Evolutionary conservation across 2,888 invertebrate species (phyloP).

Genomic region (Tachina lurida): DNA sequence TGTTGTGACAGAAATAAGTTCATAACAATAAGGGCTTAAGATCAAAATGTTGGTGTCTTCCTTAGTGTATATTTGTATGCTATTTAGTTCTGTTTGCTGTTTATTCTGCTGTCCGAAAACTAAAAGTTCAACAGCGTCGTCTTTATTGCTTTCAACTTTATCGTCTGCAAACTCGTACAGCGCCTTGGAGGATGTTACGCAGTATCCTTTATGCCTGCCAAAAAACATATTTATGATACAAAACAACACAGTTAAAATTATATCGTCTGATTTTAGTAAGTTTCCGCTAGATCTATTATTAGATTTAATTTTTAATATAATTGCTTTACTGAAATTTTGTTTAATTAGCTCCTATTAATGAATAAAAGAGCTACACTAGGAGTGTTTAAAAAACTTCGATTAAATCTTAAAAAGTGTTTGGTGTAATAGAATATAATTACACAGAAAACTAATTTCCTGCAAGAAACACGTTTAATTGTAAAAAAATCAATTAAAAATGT

Average conservation of each 20-base stretch:
- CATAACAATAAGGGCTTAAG: constrained; percentile 1
- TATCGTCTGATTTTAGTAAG: constrained; percentile 58
- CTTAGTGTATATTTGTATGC: constrained; percentile 30
- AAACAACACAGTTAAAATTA: constrained; percentile 49
- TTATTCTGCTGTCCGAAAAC: constrained; percentile 49
- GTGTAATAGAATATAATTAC: too few relatives aligned
- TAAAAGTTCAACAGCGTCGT: constrained; percentile 40
- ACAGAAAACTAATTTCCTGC: too few relatives aligned
- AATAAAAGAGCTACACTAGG: too few relatives aligned
- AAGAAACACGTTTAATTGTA: too few relatives aligned
- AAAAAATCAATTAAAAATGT: too few relatives aligned
- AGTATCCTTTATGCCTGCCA: constrained; percentile 59
- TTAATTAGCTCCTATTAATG: too few relatives aligned
- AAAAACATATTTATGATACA: constrained; percentile 44
- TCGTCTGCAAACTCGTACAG: constrained; percentile 24
- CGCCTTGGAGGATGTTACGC: constrained; percentile 42
- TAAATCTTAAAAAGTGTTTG: too few relatives aligned
- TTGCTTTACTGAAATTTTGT: too few relatives aligned
- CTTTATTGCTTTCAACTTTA: constrained; percentile 32
- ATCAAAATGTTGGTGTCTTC: constrained; percentile 44
- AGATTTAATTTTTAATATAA: background rate
- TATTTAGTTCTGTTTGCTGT: constrained; percentile 40
- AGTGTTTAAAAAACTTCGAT: too few relatives aligned
- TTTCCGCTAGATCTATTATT: background rate
- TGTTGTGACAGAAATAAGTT: constrained; percentile 29